A percentile compares a stretch with the other conserved stretches of the same genome.
phyloP scores from a whole-genome alignment of 2,797 vertebrate genomes.

The Furcifer pardalis region DNA sequence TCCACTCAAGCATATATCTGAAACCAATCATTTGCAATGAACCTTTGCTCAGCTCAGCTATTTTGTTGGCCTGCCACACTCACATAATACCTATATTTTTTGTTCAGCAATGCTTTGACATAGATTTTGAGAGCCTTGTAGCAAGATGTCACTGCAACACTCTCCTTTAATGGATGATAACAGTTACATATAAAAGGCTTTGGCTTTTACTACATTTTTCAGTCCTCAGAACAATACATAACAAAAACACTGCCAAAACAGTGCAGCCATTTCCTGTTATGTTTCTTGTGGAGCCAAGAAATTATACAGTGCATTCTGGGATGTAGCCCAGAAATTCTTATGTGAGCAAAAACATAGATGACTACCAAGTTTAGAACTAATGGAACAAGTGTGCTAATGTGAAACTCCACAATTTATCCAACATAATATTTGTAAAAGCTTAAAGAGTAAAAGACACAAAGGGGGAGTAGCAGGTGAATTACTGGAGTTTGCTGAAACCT shows the following conservation, averaged over 20 bases:
- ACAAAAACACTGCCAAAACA: background rate
- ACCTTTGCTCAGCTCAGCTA: background rate
- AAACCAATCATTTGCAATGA: background rate
- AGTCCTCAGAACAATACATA: background rate
- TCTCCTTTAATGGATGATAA: background rate
- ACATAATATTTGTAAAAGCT: conserved; percentile 18
- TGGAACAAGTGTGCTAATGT: conserved; percentile 14
- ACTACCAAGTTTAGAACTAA: conserved; percentile 10
- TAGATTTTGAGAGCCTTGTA: background rate
- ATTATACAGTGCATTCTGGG: conserved; percentile 12
- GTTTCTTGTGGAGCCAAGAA: conserved; percentile 6
- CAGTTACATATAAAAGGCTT: too few relatives aligned
- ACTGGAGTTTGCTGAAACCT: background rate
- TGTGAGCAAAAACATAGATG: conserved; percentile 14
- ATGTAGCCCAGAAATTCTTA: conserved; percentile 18
- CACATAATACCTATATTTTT: background rate
- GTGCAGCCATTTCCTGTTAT: background rate
- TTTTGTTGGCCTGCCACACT: background rate
- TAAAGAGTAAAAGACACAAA: background rate
- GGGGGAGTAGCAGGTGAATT: rapidly evolving
- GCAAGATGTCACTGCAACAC: background rate
- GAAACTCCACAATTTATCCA: conserved; percentile 18
- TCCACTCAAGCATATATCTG: background rate
- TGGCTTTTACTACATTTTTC: too few relatives aligned
- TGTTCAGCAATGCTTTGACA: background rate